Evolutionary conservation across 2,888 invertebrate genomes (phyloP), one percentile per base, ranked within the genome.

Genomic region (Ophion obscuratus): DNA sequence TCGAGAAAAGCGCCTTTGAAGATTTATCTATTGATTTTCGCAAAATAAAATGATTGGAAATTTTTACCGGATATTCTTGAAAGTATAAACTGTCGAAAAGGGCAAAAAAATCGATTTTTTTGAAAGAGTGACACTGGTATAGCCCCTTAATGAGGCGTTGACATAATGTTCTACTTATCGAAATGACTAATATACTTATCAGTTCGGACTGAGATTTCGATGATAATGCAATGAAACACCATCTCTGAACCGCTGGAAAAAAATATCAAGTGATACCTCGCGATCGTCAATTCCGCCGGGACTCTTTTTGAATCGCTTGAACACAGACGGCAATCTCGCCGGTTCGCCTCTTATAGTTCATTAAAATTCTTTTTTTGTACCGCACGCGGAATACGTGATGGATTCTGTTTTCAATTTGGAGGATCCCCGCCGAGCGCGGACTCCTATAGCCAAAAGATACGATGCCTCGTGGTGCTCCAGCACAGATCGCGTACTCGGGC

Each of bases 401-500:
- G 94, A 93, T 93, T 92, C 92, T 92, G 91, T 92, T 93, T 94
- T 94, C 94, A 94, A 93, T 94, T 93, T 93, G 91, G 92, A 89
- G 90, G 91, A 93, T 91, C 92, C 93, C 93, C 89, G 91, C 93
- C 92, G 92, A 88, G 93, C 89, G 88, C 89, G 89, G 90, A 90
- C 89, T 89, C 88, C 90, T 89, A 91, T 87, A 87, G 89, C 89
- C 86, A 53, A 17, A 90, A 88, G 90, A 89, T 87, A 86, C 89
- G 81, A 84, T 83, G 81, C 68, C 24, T 74, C 73, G 40, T 73
- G 75, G 44, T 64, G 68, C 14, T 70, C 36, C 44, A 59, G 70
- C 75, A 68, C 71, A 74, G 79, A 76, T 20, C 83, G 75, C 64
- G 81, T 81, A 78, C 82, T 78, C 68, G 47, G 79, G 81, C 79